Percentiles rank a stretch among this genome's conserved stretches.
phyloP scores from a whole-genome alignment of 1,140 invertebrate genomes.

The Zaprionus davidi region DNA sequence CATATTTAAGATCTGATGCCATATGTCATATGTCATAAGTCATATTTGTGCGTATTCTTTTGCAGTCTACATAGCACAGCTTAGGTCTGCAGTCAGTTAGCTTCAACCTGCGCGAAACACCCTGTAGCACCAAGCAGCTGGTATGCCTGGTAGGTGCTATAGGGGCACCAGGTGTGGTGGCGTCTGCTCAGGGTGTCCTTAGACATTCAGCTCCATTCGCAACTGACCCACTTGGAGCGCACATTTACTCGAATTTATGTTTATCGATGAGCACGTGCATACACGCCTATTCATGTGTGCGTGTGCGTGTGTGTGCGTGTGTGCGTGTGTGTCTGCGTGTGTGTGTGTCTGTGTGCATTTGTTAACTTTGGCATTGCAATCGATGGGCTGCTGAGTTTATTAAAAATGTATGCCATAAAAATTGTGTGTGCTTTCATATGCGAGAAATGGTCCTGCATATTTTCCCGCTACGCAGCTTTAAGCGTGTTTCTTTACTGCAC shows the following conservation, averaged over 20 bases:
- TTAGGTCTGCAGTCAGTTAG: too few relatives aligned
- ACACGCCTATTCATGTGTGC: slow-evolving; percentile 6
- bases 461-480: slow-evolving; percentile 41
- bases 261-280: slow-evolving; percentile 51
- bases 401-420: slow-evolving; percentile 77
- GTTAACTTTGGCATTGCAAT: slow-evolving; percentile 42
- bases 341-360: slow-evolving; percentile 19
- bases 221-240: slow-evolving; percentile 38
- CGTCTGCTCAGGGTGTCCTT: slow-evolving; percentile 5
- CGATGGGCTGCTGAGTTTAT: slow-evolving; percentile 56
- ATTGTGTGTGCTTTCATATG: slow-evolving; percentile 70
- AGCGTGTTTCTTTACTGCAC: slow-evolving; percentile 2
- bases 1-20: too few relatives aligned
- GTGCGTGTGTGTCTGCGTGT: slow-evolving; percentile 10
- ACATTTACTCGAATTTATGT: slow-evolving; percentile 53
- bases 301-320: not conserved
- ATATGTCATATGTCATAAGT: not conserved
- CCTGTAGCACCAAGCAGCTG: slow-evolving; percentile 34
- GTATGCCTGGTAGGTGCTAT: too few relatives aligned
- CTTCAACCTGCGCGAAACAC: slow-evolving; percentile 14
- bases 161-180: slow-evolving; percentile 25
- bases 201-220: slow-evolving; percentile 34
- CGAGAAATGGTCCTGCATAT: slow-evolving; percentile 68
- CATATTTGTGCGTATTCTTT: too few relatives aligned
- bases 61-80: too few relatives aligned